These are phyloP conservation scores for Odontocerum albicorne DNA, from an alignment of 2,888 invertebrate species.

Conservation along the genomic window DNA sequence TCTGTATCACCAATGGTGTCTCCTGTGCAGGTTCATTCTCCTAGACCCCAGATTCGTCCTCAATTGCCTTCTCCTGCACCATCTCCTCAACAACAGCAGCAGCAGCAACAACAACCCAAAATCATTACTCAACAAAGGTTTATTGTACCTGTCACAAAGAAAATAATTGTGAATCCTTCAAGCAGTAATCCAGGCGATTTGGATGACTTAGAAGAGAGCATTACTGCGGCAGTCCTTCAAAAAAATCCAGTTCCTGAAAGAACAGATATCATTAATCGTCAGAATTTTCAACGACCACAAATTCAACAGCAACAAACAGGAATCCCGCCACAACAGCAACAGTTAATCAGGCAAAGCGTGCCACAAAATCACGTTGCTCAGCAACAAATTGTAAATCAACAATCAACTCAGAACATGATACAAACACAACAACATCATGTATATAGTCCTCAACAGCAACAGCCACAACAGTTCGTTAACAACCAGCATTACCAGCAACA, in stretches of 20 bases:
- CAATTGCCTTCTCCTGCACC: slow-evolving; percentile 4
- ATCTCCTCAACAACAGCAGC: slow-evolving; percentile 43
- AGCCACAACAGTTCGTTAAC: slow-evolving; percentile 25
- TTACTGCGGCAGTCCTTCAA: slow-evolving; percentile 54
- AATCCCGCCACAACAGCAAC: slow-evolving; percentile 10
- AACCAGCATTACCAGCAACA: slow-evolving; percentile 29
- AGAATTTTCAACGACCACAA: slow-evolving; percentile 16
- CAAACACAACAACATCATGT: slow-evolving; percentile 22
- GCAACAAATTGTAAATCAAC: slow-evolving; percentile 12
- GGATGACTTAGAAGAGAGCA: slow-evolving; percentile 58
- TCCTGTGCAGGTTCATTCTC: background rate
- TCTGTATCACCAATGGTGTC: slow-evolving; percentile 1
- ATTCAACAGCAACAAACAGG: slow-evolving; percentile 10
- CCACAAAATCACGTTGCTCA: slow-evolving; percentile 12
- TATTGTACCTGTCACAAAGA: slow-evolving; percentile 24
- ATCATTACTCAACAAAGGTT: slow-evolving; percentile 38
- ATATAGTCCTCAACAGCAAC: slow-evolving; percentile 30
- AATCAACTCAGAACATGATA: slow-evolving; percentile 14
- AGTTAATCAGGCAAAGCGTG: slow-evolving; percentile 11
- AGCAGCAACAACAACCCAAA: slow-evolving; percentile 40
- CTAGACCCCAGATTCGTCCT: background rate
- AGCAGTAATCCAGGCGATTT: slow-evolving; percentile 46
- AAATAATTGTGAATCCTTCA: slow-evolving; percentile 15
- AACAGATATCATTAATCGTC: slow-evolving; percentile 13
- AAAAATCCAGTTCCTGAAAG: slow-evolving; percentile 32